These are phyloP conservation scores for Meandrusa payeni DNA, from an alignment of 2,888 invertebrate species.

Conservation along the genomic window DNA sequence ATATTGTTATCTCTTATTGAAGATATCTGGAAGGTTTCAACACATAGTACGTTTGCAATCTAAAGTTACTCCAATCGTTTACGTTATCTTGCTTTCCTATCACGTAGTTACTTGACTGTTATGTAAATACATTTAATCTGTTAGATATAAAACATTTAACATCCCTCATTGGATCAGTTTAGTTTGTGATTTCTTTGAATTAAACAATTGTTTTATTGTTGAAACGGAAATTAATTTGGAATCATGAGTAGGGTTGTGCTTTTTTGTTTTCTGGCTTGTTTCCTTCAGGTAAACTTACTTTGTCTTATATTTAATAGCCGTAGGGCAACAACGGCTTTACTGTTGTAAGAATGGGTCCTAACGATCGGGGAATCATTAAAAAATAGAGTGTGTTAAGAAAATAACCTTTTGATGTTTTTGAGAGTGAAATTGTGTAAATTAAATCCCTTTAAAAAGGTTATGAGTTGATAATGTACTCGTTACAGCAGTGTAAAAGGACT, in stretches of 20 bases:
- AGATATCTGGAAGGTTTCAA: conserved; percentile 8
- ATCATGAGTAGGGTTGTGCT: conserved; percentile 30
- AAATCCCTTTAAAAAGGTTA: too few relatives aligned
- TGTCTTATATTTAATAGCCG: too few relatives aligned
- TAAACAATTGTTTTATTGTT: conserved; percentile 21
- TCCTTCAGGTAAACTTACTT: conserved; percentile 25
- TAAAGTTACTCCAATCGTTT: conserved; percentile 11
- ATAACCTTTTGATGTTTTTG: too few relatives aligned
- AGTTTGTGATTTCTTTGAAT: conserved; percentile 14
- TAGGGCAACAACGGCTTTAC: too few relatives aligned
- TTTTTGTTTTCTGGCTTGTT: conserved; percentile 27
- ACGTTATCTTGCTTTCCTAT: conserved; percentile 14
- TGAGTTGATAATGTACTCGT: too few relatives aligned
- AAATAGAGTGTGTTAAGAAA: too few relatives aligned
- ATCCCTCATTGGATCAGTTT: conserved; percentile 14
- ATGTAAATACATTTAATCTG: conserved; percentile 16
- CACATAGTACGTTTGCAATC: conserved; percentile 19
- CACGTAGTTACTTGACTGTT: conserved; percentile 18
- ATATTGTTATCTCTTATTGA: conserved; percentile 11
- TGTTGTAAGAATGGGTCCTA: too few relatives aligned
- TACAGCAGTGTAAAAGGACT: too few relatives aligned
- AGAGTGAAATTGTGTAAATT: too few relatives aligned
- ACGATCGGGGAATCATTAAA: too few relatives aligned
- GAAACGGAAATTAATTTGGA: conserved; percentile 10
- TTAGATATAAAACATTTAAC: conserved; percentile 24